Evolutionary conservation across 2,888 invertebrate genomes (phyloP), one percentile per base, ranked within the genome.

Genomic region (Serripes groenlandicus): DNA sequence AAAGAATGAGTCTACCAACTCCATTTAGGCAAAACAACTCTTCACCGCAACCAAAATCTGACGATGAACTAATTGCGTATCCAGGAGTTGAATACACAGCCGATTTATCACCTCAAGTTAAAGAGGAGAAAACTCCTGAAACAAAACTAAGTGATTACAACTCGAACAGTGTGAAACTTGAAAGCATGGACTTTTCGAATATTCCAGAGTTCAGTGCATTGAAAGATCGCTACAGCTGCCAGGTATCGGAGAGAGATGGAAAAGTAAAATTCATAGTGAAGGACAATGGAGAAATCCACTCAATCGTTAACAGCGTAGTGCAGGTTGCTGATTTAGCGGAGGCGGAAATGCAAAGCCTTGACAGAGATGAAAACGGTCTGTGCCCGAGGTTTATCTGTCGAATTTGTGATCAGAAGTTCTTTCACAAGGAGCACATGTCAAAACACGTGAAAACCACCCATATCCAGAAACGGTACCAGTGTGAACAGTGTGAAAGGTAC

Each of bases 401-500:
- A 52, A 62, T 84, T 32, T 84, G 84, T 71, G 35, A 68, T 23
- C 74, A 75, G 37, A 74, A 70, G 26, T 84, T 84, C 75, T 84
- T 80, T 58, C 84, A 84, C 30, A 35, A 71, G 21, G 84, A 84
- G 37, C 84, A 84, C 60, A 52, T 84, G 52, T 80, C 80, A 0
- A 84, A 78, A 23, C 84, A 84, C 42, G 54, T 80, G 3, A 84
- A 84, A 66, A 78, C 77, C 26, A 18, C 34, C 15, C 84, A 84
- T 26, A 62, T 84, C 21, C 62, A 75, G 49, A 84, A 84, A 60
- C 64, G 77, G 52, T 84, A 64, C 69, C 77, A 84, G 72, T 84
- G 84, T 64, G 66, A n/a, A 21, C 42, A 77, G 23, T 83, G 83
- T 68, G 79, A 83, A 26, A 83, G 77, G 83, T 80, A 74, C n/a